Percentiles rank a stretch among this genome's conserved stretches.
Conservation (phyloP, 2,888 invertebrate species). For the Pycnomerus fuliginosus region DNA sequence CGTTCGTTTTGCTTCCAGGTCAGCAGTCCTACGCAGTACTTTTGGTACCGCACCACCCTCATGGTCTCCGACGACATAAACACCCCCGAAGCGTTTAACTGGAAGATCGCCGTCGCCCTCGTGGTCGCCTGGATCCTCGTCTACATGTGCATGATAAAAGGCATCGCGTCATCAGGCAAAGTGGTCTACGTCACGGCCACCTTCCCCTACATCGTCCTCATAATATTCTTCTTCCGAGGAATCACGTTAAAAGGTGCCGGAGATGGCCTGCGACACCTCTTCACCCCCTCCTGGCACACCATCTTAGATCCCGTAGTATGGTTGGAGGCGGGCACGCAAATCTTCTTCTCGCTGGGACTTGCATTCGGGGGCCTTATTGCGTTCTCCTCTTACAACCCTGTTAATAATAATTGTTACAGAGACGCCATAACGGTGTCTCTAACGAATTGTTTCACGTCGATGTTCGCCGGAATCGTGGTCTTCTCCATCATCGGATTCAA, state of each 20-base stretch:
- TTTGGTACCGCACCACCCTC: constrained; percentile 92
- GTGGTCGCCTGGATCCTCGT: constrained; percentile 91
- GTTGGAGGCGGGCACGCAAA: constrained; percentile 97
- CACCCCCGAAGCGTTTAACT: constrained; percentile 83
- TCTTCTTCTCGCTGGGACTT: constrained; percentile 93
- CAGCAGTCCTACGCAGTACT: constrained; percentile 90
- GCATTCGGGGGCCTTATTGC: constrained; percentile 96
- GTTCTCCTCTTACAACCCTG: constrained; percentile 95
- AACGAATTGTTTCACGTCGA: constrained; percentile 92
- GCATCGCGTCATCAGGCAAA: constrained; percentile 95
- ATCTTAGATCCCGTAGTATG: constrained; percentile 92
- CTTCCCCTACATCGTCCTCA: constrained; percentile 92
- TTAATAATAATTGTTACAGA: constrained; percentile 93
- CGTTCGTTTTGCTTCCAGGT: constrained; percentile 56
- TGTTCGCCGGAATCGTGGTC: constrained; percentile 95
- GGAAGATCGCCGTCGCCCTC: constrained; percentile 85
- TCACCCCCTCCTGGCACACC: constrained; percentile 91
- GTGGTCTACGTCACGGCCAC: constrained; percentile 96
- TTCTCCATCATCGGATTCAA: constrained; percentile 95
- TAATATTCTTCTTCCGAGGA: constrained; percentile 94
- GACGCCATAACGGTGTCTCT: constrained; percentile 91
- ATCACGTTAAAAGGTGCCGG: constrained; percentile 77
- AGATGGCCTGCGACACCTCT: constrained; percentile 84
- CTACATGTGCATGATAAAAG: constrained; percentile 96
- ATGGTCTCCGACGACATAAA: constrained; percentile 89